Evolutionary conservation across 2,888 invertebrate genomes (phyloP).

Genomic region (Drosophila neotestacea): DNA sequence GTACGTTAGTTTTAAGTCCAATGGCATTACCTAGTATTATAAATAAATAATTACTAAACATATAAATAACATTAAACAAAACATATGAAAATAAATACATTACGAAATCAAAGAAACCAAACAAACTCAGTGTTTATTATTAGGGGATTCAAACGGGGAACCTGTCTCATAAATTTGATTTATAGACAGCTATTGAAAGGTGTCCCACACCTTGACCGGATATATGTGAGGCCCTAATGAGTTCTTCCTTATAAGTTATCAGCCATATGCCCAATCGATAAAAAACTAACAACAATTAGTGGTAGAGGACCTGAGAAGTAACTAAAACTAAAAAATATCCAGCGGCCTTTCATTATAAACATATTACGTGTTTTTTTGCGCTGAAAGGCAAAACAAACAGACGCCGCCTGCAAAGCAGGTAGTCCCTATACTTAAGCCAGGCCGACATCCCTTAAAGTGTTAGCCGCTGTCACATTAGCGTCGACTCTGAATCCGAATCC

Average conservation of each 20-base stretch:
- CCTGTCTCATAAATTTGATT: slow-evolving; percentile 47
- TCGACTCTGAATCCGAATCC: slow-evolving; percentile 11
- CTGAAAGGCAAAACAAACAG: slow-evolving; percentile 73
- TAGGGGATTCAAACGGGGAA: neutral
- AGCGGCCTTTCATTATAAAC: slow-evolving; percentile 75
- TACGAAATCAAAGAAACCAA: slow-evolving; percentile 63
- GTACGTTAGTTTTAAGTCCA: slow-evolving; percentile 65
- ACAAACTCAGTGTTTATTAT: neutral
- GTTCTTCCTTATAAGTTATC: slow-evolving; percentile 28
- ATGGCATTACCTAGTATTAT: slow-evolving; percentile 75
- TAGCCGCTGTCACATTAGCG: slow-evolving; percentile 76
- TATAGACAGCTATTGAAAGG: slow-evolving; percentile 46
- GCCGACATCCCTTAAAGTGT: slow-evolving; percentile 64
- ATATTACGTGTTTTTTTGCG: slow-evolving; percentile 70
- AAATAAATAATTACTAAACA: slow-evolving; percentile 59
- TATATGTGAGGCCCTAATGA: slow-evolving; percentile 58
- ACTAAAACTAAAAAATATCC: slow-evolving; percentile 12
- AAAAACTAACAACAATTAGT: slow-evolving; percentile 74
- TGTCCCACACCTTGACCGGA: slow-evolving; percentile 48
- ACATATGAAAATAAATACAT: slow-evolving; percentile 71
- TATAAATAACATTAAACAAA: slow-evolving; percentile 58
- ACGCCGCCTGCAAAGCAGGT: slow-evolving; percentile 64
- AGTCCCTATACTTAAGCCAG: slow-evolving; percentile 45
- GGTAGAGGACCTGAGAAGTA: slow-evolving; percentile 2
- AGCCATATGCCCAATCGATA: slow-evolving; percentile 57